phyloP scores from a whole-genome alignment of 92 coral and sea anemone genomes.

The Blastomussa wellsi region DNA sequence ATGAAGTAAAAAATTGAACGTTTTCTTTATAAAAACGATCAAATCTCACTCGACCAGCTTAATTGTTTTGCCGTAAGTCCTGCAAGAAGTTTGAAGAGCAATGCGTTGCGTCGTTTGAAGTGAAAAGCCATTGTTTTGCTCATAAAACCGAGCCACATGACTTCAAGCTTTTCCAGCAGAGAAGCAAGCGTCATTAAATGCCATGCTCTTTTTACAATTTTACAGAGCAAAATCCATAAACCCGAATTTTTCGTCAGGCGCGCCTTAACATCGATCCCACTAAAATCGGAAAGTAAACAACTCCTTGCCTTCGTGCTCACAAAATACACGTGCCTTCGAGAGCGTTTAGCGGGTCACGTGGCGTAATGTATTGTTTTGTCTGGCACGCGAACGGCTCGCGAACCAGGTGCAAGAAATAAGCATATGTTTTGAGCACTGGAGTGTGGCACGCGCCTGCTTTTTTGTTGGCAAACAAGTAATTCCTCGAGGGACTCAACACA shows the following conservation, averaged over 20 bases:
- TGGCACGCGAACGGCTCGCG: conserved; percentile 79
- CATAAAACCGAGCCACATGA: conserved; percentile 22
- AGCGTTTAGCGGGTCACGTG: conserved; percentile 32
- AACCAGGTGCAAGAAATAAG: conserved; percentile 49
- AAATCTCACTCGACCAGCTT: not conserved
- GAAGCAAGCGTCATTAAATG: conserved; percentile 1
- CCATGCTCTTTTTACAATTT: not conserved
- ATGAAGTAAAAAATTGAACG: not conserved
- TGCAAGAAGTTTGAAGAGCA: not conserved
- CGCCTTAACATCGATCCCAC: not conserved
- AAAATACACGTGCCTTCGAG: conserved; percentile 29
- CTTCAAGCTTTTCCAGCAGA: conserved; percentile 6
- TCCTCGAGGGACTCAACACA: conserved; percentile 38
- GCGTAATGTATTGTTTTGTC: conserved; percentile 21
- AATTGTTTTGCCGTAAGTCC: not conserved
- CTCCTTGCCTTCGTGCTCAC: not conserved
- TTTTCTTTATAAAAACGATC: not conserved
- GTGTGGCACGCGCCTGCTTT: conserved; percentile 53
- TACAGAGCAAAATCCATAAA: not conserved
- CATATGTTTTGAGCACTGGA: conserved; percentile 55
- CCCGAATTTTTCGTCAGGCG: not conserved
- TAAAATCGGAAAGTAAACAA: not conserved
- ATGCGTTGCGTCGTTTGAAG: conserved; percentile 19
- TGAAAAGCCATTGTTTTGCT: not conserved
- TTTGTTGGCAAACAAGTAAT: conserved; percentile 32